Evolutionary conservation across 2,113 vertebrate species (phyloP).

Genomic region (Colius striatus): DNA sequence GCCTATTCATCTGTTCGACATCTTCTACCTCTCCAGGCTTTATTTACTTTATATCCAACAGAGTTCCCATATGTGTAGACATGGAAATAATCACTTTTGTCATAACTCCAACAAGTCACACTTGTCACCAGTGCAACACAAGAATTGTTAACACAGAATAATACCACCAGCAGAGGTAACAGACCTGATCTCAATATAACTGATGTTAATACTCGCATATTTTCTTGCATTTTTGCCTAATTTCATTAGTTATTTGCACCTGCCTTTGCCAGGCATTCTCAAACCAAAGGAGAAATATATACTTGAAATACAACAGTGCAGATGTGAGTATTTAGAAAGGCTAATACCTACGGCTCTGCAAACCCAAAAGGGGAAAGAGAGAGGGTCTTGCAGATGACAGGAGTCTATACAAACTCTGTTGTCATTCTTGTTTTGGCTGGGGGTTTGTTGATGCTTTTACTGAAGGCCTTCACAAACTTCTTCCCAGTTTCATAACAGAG

Average conservation of each 20-base stretch:
- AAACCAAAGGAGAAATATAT: neutral
- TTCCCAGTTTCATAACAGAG: neutral
- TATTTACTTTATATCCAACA: neutral
- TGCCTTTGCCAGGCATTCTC: neutral
- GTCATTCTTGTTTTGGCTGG: neutral
- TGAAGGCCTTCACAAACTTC: neutral
- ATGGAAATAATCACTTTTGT: neutral
- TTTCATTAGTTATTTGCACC: neutral
- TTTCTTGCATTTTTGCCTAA: no score
- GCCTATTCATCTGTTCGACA: neutral
- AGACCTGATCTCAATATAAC: neutral
- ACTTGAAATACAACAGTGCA: neutral
- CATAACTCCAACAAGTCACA: neutral
- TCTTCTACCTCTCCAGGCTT: neutral
- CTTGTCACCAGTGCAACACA: neutral
- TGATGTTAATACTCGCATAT: neutral
- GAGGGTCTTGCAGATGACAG: neutral
- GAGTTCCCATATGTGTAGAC: neutral
- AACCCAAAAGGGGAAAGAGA: neutral
- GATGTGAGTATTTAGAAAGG: neutral
- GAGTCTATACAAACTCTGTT: neutral
- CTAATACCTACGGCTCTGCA: neutral
- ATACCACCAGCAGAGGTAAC: neutral
- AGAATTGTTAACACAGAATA: no score
- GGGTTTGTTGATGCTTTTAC: neutral